Percentiles rank a stretch among this genome's conserved stretches.
These are phyloP conservation scores for Samia ricini DNA, from an alignment of 1,140 invertebrate genomes.

Conservation along the genomic window DNA sequence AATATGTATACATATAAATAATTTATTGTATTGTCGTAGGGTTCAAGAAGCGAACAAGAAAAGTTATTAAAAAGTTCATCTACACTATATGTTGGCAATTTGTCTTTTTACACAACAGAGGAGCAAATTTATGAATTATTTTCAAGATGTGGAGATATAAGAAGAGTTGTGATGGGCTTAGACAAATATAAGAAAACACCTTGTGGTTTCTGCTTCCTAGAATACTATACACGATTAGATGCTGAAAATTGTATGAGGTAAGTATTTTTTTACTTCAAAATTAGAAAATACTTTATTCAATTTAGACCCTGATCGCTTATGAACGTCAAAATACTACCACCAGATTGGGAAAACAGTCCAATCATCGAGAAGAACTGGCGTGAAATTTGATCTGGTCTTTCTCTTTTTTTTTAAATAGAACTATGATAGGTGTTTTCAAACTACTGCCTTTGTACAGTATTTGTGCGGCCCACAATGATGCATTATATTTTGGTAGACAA, in stretches of 20 bases:
- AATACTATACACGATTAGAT: slow-evolving; percentile 95
- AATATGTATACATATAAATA: slow-evolving; percentile 1
- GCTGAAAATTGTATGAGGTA: slow-evolving; percentile 95
- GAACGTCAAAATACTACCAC: too few relatives aligned
- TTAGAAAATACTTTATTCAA: too few relatives aligned
- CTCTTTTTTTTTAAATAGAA: too few relatives aligned
- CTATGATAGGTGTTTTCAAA: too few relatives aligned
- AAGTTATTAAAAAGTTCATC: slow-evolving; percentile 84
- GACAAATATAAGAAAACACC: slow-evolving; percentile 99
- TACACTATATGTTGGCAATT: slow-evolving; percentile 98
- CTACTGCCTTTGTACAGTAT: too few relatives aligned
- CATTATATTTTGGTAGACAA: too few relatives aligned
- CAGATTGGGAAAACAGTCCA: too few relatives aligned
- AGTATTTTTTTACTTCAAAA: too few relatives aligned
- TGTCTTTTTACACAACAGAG: slow-evolving; percentile 99
- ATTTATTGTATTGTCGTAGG: slow-evolving; percentile 79
- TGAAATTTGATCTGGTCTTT: too few relatives aligned
- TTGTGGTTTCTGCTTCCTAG: slow-evolving; percentile 99
- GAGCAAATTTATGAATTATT: slow-evolving; percentile 99
- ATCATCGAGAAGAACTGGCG: too few relatives aligned
- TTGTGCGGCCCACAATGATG: too few relatives aligned
- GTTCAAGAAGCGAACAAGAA: slow-evolving; percentile 95
- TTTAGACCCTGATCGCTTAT: too few relatives aligned
- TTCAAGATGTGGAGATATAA: slow-evolving; percentile 96
- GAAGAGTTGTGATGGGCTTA: slow-evolving; percentile 97